phyloP scores from a whole-genome alignment of 2,797 vertebrate species.

The Pelobates cultripes region DNA sequence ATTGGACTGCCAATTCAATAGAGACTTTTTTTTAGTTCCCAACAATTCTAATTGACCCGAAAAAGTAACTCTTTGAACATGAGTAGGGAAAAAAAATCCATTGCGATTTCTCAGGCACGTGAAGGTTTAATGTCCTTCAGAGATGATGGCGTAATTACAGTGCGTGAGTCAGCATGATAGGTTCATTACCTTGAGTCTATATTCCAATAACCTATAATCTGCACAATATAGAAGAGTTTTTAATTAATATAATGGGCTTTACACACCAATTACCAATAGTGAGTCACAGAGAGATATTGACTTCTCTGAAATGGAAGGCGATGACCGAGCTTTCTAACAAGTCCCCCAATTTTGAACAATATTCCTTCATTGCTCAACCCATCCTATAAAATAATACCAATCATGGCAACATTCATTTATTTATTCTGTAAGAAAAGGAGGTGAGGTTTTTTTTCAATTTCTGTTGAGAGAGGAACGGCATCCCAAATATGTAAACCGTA shows the following conservation, averaged over 20 bases:
- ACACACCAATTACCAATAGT: slow-evolving; percentile 1
- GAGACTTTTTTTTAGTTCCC: too few relatives aligned
- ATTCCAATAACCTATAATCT: slow-evolving; percentile 1
- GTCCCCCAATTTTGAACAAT: too few relatives aligned
- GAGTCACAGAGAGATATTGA: not conserved
- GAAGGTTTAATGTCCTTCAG: not conserved
- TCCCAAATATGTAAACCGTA: too few relatives aligned
- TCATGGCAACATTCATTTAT: too few relatives aligned
- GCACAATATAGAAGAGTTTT: not conserved
- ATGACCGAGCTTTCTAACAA: too few relatives aligned
- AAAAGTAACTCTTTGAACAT: not conserved
- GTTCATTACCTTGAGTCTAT: not conserved
- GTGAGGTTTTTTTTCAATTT: too few relatives aligned
- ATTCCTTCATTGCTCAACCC: too few relatives aligned
- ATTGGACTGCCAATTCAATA: too few relatives aligned
- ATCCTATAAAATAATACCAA: too few relatives aligned
- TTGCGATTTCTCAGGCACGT: not conserved
- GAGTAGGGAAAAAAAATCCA: too few relatives aligned
- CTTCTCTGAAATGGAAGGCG: not conserved
- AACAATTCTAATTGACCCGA: not conserved
- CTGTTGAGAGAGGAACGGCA: too few relatives aligned
- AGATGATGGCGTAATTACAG: not conserved
- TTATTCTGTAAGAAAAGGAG: too few relatives aligned
- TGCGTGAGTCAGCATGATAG: not conserved
- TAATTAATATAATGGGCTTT: slow-evolving; percentile 5